phyloP scores from a whole-genome alignment of 2,113 vertebrate genomes.

The Gulo gulo region DNA sequence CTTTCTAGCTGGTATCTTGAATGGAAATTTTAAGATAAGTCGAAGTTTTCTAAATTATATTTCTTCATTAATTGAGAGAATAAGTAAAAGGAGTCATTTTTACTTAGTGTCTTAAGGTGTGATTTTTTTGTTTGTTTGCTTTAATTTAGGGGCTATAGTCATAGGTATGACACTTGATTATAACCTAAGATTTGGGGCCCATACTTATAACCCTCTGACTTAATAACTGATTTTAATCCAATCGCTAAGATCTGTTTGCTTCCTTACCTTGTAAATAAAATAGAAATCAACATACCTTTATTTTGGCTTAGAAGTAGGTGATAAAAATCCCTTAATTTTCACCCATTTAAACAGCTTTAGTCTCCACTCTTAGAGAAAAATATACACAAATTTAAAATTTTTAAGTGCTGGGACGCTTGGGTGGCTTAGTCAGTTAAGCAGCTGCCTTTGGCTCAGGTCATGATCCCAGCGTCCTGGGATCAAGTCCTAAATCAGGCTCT shows the following conservation, averaged over 20 bases:
- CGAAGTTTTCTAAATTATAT: background rate
- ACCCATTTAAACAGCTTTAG: background rate
- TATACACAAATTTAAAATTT: background rate
- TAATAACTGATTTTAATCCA: constrained; percentile 11
- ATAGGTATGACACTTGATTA: background rate
- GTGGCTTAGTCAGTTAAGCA: too few relatives aligned
- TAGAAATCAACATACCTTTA: background rate
- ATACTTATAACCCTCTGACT: background rate
- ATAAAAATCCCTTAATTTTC: background rate
- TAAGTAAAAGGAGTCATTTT: background rate
- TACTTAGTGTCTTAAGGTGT: background rate
- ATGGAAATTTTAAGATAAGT: constrained; percentile 28
- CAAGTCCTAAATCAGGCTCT: too few relatives aligned
- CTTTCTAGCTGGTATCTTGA: constrained; percentile 18
- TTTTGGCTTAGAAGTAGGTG: background rate
- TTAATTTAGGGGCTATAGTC: background rate
- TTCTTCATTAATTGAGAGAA: background rate
- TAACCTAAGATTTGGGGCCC: background rate
- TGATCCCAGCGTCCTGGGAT: too few relatives aligned
- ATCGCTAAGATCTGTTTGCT: background rate
- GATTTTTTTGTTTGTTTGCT: background rate
- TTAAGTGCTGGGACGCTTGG: background rate
- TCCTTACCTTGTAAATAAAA: background rate
- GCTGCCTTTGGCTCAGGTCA: too few relatives aligned
- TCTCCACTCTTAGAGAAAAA: background rate